Evolutionary conservation across 2,113 vertebrate species (phyloP).

Genomic region (Cochlearius cochlearius): DNA sequence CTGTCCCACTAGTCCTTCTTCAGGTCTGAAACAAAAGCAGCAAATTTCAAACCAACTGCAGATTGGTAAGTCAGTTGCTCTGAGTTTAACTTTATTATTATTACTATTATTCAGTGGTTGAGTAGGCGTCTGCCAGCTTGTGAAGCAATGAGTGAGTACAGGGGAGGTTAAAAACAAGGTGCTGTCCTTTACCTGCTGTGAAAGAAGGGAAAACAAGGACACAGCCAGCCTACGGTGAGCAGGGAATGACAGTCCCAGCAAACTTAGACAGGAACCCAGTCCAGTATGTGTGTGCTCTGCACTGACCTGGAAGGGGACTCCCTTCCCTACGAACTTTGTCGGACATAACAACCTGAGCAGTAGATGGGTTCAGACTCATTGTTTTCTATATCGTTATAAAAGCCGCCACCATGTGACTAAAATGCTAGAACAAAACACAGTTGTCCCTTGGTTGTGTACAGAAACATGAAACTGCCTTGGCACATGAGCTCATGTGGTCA

Average conservation of each 20-base stretch:
- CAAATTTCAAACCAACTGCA: not conserved
- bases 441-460: not conserved
- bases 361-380: not conserved
- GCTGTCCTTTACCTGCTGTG: not conserved
- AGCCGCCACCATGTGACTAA: not conserved
- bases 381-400: not conserved
- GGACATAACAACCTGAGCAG: not conserved
- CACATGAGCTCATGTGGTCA: accelerated
- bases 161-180: not conserved
- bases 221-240: not conserved
- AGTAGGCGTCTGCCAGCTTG: not conserved
- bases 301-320: not conserved
- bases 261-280: not conserved
- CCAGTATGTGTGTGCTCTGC: accelerated
- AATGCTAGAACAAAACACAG: not conserved
- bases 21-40: not conserved
- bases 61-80: not conserved
- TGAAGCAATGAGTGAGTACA: not conserved
- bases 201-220: not conserved
- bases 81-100: not conserved
- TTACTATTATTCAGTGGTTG: not conserved
- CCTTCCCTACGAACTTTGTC: not conserved
- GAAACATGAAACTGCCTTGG: not conserved
- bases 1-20: not conserved
- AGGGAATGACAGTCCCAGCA: not conserved